Evolutionary conservation across 2,113 vertebrate species (phyloP).

Genomic region (Polyodon spathula): DNA sequence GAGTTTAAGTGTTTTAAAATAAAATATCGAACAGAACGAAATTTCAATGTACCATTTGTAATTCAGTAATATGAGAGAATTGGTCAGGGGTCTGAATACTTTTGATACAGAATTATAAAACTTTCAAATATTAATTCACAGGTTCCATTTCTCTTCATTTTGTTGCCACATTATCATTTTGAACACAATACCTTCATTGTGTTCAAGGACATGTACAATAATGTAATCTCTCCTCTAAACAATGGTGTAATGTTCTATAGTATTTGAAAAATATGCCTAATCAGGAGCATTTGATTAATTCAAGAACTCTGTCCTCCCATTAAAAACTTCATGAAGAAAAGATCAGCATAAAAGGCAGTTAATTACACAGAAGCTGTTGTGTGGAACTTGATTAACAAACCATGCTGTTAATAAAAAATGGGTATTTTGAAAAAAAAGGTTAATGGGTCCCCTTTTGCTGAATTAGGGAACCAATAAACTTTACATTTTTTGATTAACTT

Average conservation of each 20-base stretch:
- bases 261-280: background rate
- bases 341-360: constrained; percentile 2
- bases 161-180: no score
- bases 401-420: constrained; percentile 5
- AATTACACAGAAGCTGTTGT: constrained; percentile 10
- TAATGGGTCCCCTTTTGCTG: background rate
- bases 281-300: background rate
- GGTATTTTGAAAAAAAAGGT: constrained; percentile 1
- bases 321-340: background rate
- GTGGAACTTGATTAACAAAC: background rate
- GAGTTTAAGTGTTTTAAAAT: no score
- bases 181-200: no score
- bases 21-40: no score
- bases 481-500: no score
- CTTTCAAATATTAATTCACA: no score
- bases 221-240: background rate
- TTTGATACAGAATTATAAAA: no score
- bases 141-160: no score
- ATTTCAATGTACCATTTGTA: no score
- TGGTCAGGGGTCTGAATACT: no score
- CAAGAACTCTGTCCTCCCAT: background rate
- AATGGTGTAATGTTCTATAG: background rate
- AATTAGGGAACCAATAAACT: no score
- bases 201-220: background rate
- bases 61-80: no score